A percentile compares a stretch with the other conserved stretches of the same genome.
Conservation (phyloP, 2,888 invertebrate species). For the Diaphora mendica region DNA sequence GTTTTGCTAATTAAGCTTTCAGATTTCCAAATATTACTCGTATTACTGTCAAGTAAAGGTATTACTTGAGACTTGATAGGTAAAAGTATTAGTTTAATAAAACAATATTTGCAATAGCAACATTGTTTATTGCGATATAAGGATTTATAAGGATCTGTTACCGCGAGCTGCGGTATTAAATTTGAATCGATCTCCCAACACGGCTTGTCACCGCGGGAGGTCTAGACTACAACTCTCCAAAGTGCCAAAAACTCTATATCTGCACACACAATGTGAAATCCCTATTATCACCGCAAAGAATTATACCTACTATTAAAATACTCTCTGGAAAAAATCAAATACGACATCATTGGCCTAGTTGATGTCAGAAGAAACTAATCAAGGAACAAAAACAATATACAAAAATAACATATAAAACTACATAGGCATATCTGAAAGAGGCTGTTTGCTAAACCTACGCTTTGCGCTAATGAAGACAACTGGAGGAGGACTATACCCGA, state of each 20-base stretch:
- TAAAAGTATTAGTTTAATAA: no score
- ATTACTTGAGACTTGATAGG: no score
- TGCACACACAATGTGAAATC: conserved; percentile 21
- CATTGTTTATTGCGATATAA: neutral
- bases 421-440: no score
- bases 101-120: neutral
- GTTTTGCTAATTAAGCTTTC: neutral
- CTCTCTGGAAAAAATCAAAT: conserved; percentile 25
- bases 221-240: conserved; percentile 44
- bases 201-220: conserved; percentile 37
- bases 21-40: neutral
- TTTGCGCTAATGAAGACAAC: no score
- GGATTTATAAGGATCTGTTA: neutral
- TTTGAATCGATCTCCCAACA: neutral
- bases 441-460: no score
- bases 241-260: neutral
- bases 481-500: no score
- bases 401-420: no score
- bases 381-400: no score
- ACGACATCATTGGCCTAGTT: conserved; percentile 33
- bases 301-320: conserved; percentile 22
- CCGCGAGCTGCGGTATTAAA: neutral
- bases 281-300: conserved; percentile 16
- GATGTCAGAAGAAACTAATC: conserved; percentile 26
- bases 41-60: neutral